phyloP scores from a whole-genome alignment of 2,888 invertebrate species.

The Ormia ochracea region DNA sequence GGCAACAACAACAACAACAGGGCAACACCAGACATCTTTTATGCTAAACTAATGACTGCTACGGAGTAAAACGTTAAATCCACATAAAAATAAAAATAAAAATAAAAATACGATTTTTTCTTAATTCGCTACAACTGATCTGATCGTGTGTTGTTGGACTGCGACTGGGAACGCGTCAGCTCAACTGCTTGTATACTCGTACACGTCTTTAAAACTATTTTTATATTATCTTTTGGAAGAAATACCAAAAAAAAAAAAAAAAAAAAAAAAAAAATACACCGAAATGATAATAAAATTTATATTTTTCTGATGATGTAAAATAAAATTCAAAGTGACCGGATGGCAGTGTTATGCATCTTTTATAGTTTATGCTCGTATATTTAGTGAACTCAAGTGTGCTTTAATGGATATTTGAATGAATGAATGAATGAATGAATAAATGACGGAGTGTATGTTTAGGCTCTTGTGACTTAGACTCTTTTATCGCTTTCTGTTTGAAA shows the following conservation, averaged over 20 bases:
- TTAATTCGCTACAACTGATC: constrained; percentile 20
- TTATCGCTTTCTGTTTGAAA: constrained; percentile 44
- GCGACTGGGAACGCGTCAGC: constrained; percentile 23
- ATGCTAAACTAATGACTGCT: constrained; percentile 54
- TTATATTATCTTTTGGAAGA: no score
- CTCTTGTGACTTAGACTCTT: constrained; percentile 30
- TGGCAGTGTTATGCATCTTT: constrained; percentile 47
- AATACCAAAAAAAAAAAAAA: background rate
- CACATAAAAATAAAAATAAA: constrained; percentile 2
- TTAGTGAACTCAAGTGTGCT: constrained; percentile 25
- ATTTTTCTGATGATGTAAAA: constrained; percentile 50
- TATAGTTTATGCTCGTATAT: no score
- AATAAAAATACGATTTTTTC: no score
- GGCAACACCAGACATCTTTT: constrained; percentile 48
- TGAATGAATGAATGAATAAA: no score
- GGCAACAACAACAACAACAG: constrained; percentile 6
- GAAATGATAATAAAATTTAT: constrained; percentile 34
- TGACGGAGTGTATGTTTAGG: constrained; percentile 6
- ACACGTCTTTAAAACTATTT: background rate
- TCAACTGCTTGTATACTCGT: constrained; percentile 28
- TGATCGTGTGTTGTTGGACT: background rate
- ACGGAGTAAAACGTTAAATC: constrained; percentile 17
- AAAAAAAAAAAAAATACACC: background rate
- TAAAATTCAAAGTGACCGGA: constrained; percentile 54
- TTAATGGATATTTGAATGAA: constrained; percentile 24